These are phyloP conservation scores for Ceratina calcarata DNA, from an alignment of 1,140 invertebrate genomes.

Conservation along the genomic window DNA sequence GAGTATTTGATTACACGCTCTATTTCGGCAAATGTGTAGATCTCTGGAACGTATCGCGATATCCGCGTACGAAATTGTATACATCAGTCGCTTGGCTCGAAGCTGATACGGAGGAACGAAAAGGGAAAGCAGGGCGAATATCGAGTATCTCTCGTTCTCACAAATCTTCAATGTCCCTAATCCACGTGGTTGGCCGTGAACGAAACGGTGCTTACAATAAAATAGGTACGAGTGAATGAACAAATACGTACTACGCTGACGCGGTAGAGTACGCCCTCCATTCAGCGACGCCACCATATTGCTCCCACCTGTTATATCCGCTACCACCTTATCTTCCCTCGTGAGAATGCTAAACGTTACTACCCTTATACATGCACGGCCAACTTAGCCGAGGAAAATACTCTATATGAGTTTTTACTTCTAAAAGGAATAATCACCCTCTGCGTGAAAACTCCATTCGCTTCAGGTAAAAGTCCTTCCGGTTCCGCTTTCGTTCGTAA, in stretches of 20 bases:
- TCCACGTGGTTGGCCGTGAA: constrained; percentile 19
- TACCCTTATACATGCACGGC: background rate
- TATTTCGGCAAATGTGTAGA: constrained; percentile 31
- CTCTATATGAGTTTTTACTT: too few species aligned
- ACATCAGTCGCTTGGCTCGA: constrained; percentile 16
- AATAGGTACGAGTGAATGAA: constrained; percentile 38
- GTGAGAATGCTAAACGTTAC: background rate
- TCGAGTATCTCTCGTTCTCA: constrained; percentile 55
- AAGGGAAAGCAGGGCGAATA: constrained; percentile 40
- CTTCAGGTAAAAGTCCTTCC: background rate
- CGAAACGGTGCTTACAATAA: constrained; percentile 1
- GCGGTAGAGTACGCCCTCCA: constrained; percentile 19
- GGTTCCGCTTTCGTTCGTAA: background rate
- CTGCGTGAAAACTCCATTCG: background rate
- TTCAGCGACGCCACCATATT: constrained; percentile 25
- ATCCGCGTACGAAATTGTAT: constrained; percentile 30
- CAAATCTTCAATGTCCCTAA: constrained; percentile 57
- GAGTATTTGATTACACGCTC: constrained; percentile 48
- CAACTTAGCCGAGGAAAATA: background rate
- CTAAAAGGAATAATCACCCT: background rate
- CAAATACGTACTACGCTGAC: constrained; percentile 30
- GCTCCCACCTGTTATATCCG: constrained; percentile 49
- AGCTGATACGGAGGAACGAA: constrained; percentile 43
- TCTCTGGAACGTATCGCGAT: constrained; percentile 36
- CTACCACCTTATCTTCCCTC: constrained; percentile 23